Evolutionary conservation across 2,888 invertebrate species (phyloP), one percentile per base, ranked within the genome.

Genomic region (Octodonta nipae): DNA sequence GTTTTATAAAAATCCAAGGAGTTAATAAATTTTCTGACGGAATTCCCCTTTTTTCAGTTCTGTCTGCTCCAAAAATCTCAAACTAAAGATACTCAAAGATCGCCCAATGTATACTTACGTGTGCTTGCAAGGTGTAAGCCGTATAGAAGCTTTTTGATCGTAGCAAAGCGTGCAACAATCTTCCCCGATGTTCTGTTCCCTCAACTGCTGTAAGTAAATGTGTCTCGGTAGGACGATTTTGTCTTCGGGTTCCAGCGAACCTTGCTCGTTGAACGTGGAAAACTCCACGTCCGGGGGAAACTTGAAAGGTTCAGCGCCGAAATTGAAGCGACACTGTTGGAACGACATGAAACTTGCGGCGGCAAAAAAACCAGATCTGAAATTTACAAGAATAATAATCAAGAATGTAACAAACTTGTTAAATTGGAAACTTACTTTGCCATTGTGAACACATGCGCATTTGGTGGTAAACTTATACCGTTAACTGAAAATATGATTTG

Each of bases 261-360:
- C 87, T 48, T 71, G 66, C 28, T 82, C 76, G 55, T 92, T 91
- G 62, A 91, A 89, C 38, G 67, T 71, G 35, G 68, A 67, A 63
- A 71, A 89, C 15, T 57, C 52, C 47, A 74, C 71, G 3, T 58
- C 58, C 0, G 91, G 89, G 25, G 87, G 79, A 66, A 66, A 78
- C 45, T 66, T 67, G 63, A 91, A 92, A 1, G 82, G 75, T 40
- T 74, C 70, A 38, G 75, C 67, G 32, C 92, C 92, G 62, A 92
- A 92, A 65, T 92, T 92, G 64, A 92, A 92, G 29, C 78, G 71
- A 63, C 89, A 89, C 55, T 91, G 91, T 58, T 93, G 92, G 67
- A 88, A 92, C 40, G 89, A 86, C 91, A 91, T 92, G 61, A 92
- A 91, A 60, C 88, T 91, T 3, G 91, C 92, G 3, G 89, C 92